A percentile compares a stretch with the other conserved stretches of the same genome.
Conservation (phyloP, 2,888 invertebrate species). For the Cerceris ruficornis region DNA sequence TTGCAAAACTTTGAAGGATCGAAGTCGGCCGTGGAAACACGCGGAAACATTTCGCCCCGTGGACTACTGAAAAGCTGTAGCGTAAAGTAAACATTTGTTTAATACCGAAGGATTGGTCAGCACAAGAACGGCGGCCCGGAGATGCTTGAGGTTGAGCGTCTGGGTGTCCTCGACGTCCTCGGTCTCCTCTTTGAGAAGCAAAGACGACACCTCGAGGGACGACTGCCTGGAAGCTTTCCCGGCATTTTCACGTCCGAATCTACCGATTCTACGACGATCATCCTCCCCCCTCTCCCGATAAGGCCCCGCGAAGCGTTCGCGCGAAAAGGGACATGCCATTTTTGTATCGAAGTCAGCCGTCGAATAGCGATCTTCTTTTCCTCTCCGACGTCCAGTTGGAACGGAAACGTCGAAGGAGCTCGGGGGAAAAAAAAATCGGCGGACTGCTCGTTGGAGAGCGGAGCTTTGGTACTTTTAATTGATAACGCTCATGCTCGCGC, state of each 20-base stretch:
- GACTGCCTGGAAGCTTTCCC: slow-evolving; percentile 84
- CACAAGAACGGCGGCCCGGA: slow-evolving; percentile 91
- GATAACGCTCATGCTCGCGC: slow-evolving; percentile 41
- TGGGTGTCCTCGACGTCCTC: slow-evolving; percentile 86
- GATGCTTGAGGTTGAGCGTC: slow-evolving; percentile 89
- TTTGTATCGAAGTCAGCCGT: slow-evolving; percentile 27
- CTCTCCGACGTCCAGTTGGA: neutral
- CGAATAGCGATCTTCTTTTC: neutral
- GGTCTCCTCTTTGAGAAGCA: slow-evolving; percentile 82
- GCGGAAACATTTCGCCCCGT: no score
- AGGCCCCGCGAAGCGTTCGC: slow-evolving; percentile 53
- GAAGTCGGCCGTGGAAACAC: no score
- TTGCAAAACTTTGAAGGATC: no score
- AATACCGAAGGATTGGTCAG: slow-evolving; percentile 91
- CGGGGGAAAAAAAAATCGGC: no score
- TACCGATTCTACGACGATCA: slow-evolving; percentile 31
- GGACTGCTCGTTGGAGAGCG: no score
- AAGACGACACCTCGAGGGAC: slow-evolving; percentile 85
- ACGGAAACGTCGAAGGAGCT: neutral
- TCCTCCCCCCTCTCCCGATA: slow-evolving; percentile 39
- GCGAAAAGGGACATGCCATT: slow-evolving; percentile 80
- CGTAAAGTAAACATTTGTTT: slow-evolving; percentile 12
- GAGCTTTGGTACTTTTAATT: slow-evolving; percentile 22
- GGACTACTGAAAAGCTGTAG: neutral
- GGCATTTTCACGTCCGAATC: slow-evolving; percentile 58